A percentile compares a stretch with the other conserved stretches of the same genome.
These are phyloP conservation scores for Zaprionus nigranus DNA, from an alignment of 1,140 invertebrate species.

Conservation along the genomic window DNA sequence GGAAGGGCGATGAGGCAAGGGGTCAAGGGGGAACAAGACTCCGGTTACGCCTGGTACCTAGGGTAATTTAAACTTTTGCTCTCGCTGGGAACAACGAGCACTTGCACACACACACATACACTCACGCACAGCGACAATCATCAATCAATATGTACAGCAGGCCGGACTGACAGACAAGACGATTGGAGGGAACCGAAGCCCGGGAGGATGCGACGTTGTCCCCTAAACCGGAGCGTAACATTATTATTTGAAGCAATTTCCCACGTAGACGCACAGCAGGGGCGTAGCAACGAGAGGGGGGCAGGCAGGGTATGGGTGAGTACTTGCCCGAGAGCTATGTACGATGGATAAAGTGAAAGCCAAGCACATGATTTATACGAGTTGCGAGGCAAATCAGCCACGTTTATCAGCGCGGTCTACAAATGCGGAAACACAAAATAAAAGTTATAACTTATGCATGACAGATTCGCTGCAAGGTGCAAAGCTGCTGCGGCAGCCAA, in stretches of 20 bases:
- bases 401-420: constrained; percentile 60
- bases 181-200: constrained; percentile 2
- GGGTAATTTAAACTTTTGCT: constrained; percentile 73
- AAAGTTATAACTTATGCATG: constrained; percentile 78
- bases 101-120: background rate
- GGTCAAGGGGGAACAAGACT: background rate
- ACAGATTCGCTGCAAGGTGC: constrained; percentile 77
- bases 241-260: constrained; percentile 81
- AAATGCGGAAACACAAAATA: constrained; percentile 75
- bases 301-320: background rate
- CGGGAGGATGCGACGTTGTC: constrained; percentile 10
- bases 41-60: constrained; percentile 20
- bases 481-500: constrained; percentile 59
- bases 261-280: constrained; percentile 66
- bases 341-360: constrained; percentile 58
- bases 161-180: constrained; percentile 30
- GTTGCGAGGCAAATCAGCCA: constrained; percentile 41
- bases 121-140: constrained; percentile 64
- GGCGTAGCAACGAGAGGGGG: background rate
- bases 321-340: constrained; percentile 20
- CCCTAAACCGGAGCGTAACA: constrained; percentile 60
- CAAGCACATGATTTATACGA: constrained; percentile 76
- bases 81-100: constrained; percentile 35
- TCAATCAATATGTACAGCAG: constrained; percentile 71
- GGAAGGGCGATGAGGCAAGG: background rate